phyloP scores from a whole-genome alignment of 2,113 vertebrate genomes.

The Apaloderma vittatum region DNA sequence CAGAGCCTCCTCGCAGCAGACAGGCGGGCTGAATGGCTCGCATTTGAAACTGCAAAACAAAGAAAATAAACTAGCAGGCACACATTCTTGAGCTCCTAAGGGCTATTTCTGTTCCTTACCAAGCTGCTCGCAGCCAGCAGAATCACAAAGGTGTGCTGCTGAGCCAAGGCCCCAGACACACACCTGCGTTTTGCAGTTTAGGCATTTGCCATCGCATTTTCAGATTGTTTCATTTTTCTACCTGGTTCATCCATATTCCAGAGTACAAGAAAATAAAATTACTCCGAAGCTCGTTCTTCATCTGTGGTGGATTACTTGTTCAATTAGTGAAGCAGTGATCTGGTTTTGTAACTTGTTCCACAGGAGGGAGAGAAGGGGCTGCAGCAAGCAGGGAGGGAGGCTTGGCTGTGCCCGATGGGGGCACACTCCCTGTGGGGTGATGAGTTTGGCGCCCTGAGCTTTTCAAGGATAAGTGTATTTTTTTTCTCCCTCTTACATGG shows the following conservation, averaged over 20 bases:
- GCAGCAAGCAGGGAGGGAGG: neutral
- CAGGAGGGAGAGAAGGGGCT: neutral
- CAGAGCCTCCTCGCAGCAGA: constrained; percentile 17
- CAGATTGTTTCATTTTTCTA: neutral
- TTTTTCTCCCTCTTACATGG: neutral
- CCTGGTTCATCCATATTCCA: neutral
- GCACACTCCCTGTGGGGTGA: neutral
- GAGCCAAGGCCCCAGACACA: neutral
- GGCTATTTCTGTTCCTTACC: neutral
- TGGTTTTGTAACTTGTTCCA: neutral
- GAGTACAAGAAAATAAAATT: neutral
- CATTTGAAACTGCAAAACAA: constrained; percentile 10
- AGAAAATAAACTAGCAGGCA: constrained; percentile 24
- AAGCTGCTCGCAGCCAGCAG: neutral
- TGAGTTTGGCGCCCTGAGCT: neutral
- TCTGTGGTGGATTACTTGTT: neutral
- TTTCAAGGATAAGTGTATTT: neutral
- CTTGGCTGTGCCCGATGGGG: fast-evolving
- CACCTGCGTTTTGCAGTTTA: neutral
- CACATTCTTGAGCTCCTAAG: neutral
- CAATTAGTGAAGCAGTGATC: neutral
- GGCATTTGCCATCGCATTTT: neutral
- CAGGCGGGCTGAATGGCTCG: neutral
- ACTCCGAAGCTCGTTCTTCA: neutral
- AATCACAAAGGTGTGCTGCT: fast-evolving